These are phyloP conservation scores for Drosophila jambulina DNA, from an alignment of 1,140 invertebrate species.

Conservation along the genomic window DNA sequence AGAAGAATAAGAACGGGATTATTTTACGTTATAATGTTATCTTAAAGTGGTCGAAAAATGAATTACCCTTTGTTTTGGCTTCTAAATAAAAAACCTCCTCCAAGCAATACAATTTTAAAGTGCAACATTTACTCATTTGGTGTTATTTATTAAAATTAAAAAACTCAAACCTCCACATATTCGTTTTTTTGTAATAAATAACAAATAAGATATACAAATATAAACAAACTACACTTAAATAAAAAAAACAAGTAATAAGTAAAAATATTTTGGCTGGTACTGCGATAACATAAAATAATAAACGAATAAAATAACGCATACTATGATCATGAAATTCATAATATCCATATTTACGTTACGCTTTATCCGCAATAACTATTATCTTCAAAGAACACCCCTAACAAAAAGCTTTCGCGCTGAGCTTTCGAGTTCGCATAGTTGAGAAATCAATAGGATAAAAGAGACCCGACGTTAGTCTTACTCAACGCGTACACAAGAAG, in stretches of 20 bases:
- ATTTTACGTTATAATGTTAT: background rate
- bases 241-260: background rate
- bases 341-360: background rate
- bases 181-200: too few species aligned
- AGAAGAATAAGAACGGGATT: background rate
- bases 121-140: background rate
- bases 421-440: conserved; percentile 43
- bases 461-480: conserved; percentile 62
- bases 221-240: too few species aligned
- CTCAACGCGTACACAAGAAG: conserved; percentile 73
- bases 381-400: conserved; percentile 30
- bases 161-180: background rate
- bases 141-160: background rate
- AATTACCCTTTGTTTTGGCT: background rate
- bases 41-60: background rate
- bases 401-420: conserved; percentile 31
- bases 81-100: background rate
- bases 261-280: background rate
- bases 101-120: background rate
- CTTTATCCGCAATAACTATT: background rate
- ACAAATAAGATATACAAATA: background rate
- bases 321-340: background rate
- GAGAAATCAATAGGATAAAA: conserved; percentile 72
- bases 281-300: background rate
- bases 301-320: background rate